Conservation (phyloP, 2,888 invertebrate species). For the Lasioglossum morio region DNA sequence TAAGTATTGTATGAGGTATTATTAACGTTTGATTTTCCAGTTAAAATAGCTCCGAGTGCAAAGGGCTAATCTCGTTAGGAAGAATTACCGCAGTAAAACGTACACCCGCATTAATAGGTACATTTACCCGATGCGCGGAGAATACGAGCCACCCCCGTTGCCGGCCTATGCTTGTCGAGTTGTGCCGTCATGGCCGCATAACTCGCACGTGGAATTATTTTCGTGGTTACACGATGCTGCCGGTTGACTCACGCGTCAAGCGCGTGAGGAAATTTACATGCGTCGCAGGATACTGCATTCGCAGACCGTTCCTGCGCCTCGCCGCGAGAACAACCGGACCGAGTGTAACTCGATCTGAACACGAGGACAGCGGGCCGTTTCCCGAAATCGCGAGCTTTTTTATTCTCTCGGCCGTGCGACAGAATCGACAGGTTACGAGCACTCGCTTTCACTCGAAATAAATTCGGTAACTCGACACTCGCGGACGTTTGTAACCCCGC, state of each 20-base stretch:
- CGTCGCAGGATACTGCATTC: slow-evolving; percentile 22
- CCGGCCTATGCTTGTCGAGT: neutral
- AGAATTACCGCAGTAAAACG: too few species aligned
- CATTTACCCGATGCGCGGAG: neutral
- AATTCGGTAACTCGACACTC: neutral
- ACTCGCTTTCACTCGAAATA: neutral
- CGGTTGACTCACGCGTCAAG: slow-evolving; percentile 33
- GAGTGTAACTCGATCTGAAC: slow-evolving; percentile 27
- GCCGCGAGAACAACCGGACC: neutral
- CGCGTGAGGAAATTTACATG: slow-evolving; percentile 33
- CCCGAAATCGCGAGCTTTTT: neutral
- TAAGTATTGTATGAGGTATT: too few species aligned
- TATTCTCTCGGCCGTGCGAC: neutral
- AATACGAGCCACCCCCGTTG: slow-evolving; percentile 1
- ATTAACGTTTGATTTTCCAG: too few species aligned
- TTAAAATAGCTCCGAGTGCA: too few species aligned
- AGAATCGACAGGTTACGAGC: neutral
- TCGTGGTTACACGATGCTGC: slow-evolving; percentile 20
- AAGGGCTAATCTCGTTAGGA: too few species aligned
- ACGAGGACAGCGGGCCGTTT: neutral
- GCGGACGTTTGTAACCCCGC: neutral
- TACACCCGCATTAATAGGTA: too few species aligned
- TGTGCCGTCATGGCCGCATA: neutral
- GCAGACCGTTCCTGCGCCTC: neutral
- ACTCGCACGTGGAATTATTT: slow-evolving; percentile 48